phyloP scores from a whole-genome alignment of 1,140 invertebrate species.

The Scaptomyza montana region DNA sequence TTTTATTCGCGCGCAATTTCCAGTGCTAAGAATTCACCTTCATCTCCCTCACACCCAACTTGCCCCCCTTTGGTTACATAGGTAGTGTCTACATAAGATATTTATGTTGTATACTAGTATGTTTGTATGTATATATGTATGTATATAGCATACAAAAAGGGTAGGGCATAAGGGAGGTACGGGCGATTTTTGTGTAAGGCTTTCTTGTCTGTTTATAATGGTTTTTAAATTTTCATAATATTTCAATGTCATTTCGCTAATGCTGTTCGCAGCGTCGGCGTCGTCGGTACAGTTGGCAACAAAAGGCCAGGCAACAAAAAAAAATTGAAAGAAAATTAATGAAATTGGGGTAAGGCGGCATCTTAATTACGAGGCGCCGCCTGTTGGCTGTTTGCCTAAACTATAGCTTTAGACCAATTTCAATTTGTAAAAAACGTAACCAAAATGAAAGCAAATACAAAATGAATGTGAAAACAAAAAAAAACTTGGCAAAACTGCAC shows the following conservation, averaged over 20 bases:
- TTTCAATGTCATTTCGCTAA: conserved; percentile 78
- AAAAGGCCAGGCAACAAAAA: conserved; percentile 31
- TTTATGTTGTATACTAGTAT: conserved; percentile 36
- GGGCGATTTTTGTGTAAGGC: not conserved
- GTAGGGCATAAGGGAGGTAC: not conserved
- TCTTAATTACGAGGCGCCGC: conserved; percentile 47
- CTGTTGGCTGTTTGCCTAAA: conserved; percentile 27
- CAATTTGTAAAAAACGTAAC: conserved; percentile 10
- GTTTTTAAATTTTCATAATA: conserved; percentile 81
- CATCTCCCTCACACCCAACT: not conserved
- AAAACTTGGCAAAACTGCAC: conserved; percentile 28
- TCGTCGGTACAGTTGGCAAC: conserved; percentile 58
- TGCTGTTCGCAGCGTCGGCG: conserved; percentile 32
- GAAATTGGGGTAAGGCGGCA: conserved; percentile 23
- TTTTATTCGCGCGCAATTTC: conserved; percentile 75
- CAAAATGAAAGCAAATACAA: too few relatives aligned
- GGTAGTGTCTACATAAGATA: conserved; percentile 38
- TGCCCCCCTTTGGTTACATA: not conserved
- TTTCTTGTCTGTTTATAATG: conserved; percentile 70
- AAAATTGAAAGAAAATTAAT: conserved; percentile 5
- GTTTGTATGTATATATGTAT: not conserved
- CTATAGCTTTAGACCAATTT: conserved; percentile 26
- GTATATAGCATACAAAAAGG: not conserved
- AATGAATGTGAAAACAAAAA: not conserved
- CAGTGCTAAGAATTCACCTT: conserved; percentile 53